These are phyloP conservation scores for Romanogobio albipinnatus DNA, from an alignment of 2,113 vertebrate species.

Conservation along the genomic window DNA sequence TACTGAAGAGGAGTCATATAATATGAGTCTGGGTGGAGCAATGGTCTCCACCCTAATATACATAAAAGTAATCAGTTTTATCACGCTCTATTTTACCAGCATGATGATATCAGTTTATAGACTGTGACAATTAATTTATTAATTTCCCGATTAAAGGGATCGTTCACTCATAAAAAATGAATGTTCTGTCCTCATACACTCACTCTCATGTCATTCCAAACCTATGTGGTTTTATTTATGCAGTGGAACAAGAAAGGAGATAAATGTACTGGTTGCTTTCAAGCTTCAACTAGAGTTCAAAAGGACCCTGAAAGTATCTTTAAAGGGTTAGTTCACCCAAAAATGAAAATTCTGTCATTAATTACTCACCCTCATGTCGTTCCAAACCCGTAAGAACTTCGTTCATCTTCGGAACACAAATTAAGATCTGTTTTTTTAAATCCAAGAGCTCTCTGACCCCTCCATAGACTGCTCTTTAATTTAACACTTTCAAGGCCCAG, in stretches of 20 bases:
- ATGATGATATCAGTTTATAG: background rate
- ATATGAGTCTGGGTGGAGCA: constrained; percentile 9
- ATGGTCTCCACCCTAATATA: background rate
- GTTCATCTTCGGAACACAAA: no score
- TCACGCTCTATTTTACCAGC: background rate
- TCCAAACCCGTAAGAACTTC: no score
- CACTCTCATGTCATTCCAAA: background rate
- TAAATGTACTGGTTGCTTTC: background rate
- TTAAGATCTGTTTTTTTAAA: no score
- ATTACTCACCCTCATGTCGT: no score
- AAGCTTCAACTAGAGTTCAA: no score
- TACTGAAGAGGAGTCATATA: constrained; percentile 6
- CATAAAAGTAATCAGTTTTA: background rate
- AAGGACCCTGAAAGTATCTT: no score
- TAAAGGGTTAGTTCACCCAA: no score
- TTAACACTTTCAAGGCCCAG: no score
- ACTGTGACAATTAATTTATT: no score
- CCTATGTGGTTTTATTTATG: background rate
- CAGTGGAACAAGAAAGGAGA: background rate
- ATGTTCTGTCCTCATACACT: background rate
- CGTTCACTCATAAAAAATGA: background rate
- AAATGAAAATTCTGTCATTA: no score
- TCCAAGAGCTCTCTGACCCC: no score
- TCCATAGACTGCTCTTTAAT: no score
- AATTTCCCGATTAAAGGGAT: background rate